Percentiles rank a stretch among this genome's conserved stretches.
Conservation (phyloP, 2,888 invertebrate genomes). For the Altica lythri region DNA sequence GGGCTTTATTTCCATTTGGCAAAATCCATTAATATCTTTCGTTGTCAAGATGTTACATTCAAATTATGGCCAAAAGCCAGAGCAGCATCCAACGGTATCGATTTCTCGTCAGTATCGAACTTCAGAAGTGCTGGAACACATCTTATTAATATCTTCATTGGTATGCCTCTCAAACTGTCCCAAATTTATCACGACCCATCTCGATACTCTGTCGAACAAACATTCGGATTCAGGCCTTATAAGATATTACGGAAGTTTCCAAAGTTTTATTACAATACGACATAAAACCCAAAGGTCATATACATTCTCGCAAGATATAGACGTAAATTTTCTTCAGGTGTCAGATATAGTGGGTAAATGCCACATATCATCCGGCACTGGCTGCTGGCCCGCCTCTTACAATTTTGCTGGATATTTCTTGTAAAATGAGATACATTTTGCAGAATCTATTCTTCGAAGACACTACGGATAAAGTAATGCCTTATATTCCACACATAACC, state of each 20-base stretch:
- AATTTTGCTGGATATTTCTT: conserved; percentile 31
- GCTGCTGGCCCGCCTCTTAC: conserved; percentile 29
- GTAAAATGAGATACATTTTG: conserved; percentile 34
- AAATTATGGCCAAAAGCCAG: conserved; percentile 8
- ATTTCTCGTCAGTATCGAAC: conserved; percentile 19
- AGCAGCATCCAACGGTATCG: conserved; percentile 15
- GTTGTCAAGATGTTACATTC: conserved; percentile 17
- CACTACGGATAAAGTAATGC: conserved; percentile 5
- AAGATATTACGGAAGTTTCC: conserved; percentile 18
- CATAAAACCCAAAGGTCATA: conserved; percentile 34
- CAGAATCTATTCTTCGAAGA: conserved; percentile 10
- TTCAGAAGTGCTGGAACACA: conserved; percentile 12
- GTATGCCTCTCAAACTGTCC: conserved; percentile 3
- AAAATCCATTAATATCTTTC: conserved; percentile 16
- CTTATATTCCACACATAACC: conserved; percentile 10
- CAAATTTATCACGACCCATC: conserved; percentile 9
- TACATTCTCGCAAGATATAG: conserved; percentile 31
- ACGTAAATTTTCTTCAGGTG: conserved; percentile 40
- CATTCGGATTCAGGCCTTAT: conserved; percentile 9
- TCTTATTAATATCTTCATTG: conserved; percentile 17
- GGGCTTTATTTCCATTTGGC: conserved; percentile 7
- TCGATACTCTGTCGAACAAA: conserved; percentile 2
- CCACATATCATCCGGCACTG: conserved; percentile 31
- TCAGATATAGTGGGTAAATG: conserved; percentile 34
- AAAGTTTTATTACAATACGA: conserved; percentile 37